Base-by-base conservation (phyloP, 2,797 vertebrate genomes). In the Macroramphosus scolopax region DNA sequence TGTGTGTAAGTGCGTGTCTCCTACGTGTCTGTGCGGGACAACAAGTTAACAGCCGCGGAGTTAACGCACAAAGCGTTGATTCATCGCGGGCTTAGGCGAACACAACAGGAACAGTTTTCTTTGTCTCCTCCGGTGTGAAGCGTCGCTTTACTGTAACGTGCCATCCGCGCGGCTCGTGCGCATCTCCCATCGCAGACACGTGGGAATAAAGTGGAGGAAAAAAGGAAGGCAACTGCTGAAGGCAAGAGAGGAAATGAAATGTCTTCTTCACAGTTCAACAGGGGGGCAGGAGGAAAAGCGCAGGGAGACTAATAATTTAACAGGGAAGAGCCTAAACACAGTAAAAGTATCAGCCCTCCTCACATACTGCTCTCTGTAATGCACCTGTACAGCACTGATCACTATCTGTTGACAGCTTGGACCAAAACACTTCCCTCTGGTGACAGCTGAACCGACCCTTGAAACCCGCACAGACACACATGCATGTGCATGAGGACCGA, bases 1-100 rank as follows among this genome's bases (percentile, higher is more conserved):
- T 51, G 32, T 28, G 26, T 39, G 24, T 45, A 39, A 34, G n/a
- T n/a, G n/a, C n/a, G n/a, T n/a, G 42, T 22, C 16, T 43, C 18
- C 44, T 24, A 38, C 6, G 16, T 44, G 45, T 52, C 17, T 38
- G 49, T 59, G 52, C 49, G 65, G 38, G 42, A 52, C 38, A 61
- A 50, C 34, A 60, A 43, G 42, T 51, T 29, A 51, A 66, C 45
- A 53, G 29, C 20, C 37, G 1, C 30, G 18, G 25, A 48, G 30
- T 42, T 29, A 32, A 32, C 3, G 26, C 63, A 75, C 72, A 79
- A 73, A 54, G 55, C 48, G 30, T 30, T 55, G n/a, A 59, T 64
- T 84, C 57, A 77, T 24, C 32, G 24, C 12, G 5, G 60, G 47
- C 48, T 68, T 64, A 37, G 32, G 35, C 5, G 15, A 56, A 51